Conservation (phyloP, 1,140 invertebrate species). For the Theocolax elegans region DNA sequence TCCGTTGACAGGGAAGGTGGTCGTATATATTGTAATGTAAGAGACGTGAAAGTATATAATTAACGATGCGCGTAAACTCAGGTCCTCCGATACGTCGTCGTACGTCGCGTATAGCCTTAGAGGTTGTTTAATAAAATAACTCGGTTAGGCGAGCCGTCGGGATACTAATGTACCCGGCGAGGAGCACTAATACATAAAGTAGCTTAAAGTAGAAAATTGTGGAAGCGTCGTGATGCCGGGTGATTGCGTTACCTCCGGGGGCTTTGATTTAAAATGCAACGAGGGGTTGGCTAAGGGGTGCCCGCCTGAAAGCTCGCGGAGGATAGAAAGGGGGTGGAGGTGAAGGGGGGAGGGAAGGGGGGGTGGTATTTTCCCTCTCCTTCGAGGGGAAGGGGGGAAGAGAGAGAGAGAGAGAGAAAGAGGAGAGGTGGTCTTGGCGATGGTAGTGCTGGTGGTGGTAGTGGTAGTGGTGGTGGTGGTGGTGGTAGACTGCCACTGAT, state of each 20-base stretch:
- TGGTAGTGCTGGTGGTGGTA: no score
- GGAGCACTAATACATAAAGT: conserved; percentile 68
- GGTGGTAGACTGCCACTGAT: background rate
- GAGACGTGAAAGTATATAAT: conserved; percentile 27
- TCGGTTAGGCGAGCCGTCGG: conserved; percentile 54
- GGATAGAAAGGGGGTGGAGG: conserved; percentile 3
- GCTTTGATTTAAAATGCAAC: conserved; percentile 70
- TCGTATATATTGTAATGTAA: background rate
- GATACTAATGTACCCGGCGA: conserved; percentile 32
- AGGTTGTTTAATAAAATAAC: conserved; percentile 68
- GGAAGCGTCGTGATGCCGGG: conserved; percentile 69
- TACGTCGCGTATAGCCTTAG: conserved; percentile 26
- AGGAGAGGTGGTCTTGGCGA: no score
- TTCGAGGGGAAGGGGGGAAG: conserved; percentile 36
- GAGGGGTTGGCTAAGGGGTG: conserved; percentile 56
- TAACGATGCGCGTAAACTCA: conserved; percentile 35
- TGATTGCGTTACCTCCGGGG: conserved; percentile 69
- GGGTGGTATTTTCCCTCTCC: no score
- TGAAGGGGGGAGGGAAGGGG: conserved; percentile 37
- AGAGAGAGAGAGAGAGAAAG: conserved; percentile 46
- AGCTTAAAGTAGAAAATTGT: conserved; percentile 71
- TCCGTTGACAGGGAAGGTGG: background rate
- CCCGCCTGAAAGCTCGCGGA: conserved; percentile 51
- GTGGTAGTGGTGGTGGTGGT: conserved; percentile 22
- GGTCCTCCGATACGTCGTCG: no score